Percentiles rank a stretch among this genome's conserved stretches.
phyloP scores from a whole-genome alignment of 2,888 invertebrate genomes.

The Acheta domesticus region DNA sequence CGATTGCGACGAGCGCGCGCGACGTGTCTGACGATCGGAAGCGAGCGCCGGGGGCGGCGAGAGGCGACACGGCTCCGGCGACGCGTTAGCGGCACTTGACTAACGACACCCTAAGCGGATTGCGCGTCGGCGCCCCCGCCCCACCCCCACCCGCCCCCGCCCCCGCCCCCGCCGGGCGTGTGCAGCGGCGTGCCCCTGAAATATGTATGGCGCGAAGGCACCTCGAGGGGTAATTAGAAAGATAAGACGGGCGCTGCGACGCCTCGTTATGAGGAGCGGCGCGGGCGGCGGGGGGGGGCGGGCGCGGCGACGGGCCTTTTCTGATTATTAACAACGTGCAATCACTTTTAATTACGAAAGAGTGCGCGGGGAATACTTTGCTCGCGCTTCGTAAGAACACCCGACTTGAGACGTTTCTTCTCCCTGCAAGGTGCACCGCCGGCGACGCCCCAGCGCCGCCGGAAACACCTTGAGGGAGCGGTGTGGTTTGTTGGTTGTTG shows the following conservation, averaged over 20 bases:
- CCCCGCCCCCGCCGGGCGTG: not conserved
- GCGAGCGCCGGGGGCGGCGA: too few species aligned
- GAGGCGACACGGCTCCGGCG: too few species aligned
- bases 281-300: not conserved
- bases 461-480: not conserved
- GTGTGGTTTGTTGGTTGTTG: not conserved
- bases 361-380: not conserved
- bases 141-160: too few species aligned
- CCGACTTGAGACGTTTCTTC: not conserved
- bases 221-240: conserved; percentile 30
- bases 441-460: not conserved
- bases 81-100: too few species aligned
- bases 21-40: too few species aligned
- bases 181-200: conserved; percentile 21
- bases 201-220: conserved; percentile 24
- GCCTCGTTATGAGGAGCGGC: not conserved
- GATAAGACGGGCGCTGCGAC: conserved; percentile 20
- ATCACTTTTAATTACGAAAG: conserved; percentile 31
- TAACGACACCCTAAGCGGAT: too few species aligned
- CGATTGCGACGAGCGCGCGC: too few species aligned
- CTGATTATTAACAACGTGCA: conserved; percentile 29
- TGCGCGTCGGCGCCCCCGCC: not conserved
- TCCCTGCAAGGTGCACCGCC: not conserved
- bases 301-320: not conserved
- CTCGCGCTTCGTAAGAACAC: not conserved